Base-by-base conservation (phyloP, 1,140 invertebrate genomes). In the Riptortus pedestris region DNA sequence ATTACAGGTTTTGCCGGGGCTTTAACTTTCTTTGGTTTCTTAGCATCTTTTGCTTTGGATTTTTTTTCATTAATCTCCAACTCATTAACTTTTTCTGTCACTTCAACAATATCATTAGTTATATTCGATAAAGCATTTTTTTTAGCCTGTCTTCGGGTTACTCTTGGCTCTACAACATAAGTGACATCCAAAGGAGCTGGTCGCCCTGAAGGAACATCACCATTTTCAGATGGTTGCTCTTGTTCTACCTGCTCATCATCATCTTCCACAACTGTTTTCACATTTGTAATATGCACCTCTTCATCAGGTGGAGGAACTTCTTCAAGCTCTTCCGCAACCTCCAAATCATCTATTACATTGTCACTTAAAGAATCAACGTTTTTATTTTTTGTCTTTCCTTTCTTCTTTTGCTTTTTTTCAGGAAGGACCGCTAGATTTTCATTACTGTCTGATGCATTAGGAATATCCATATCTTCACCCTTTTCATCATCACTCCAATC, bases 281-380 rank as follows among this genome's bases (percentile, higher is more conserved):
- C 51, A 16, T 55, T 22, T 4, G 2, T 9, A 38, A 33, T 24
- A 20, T 48, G 59, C 9, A 14, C 24, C 11, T 45, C 3, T 31
- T 31, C n/a, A 0, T 18, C 2, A 1, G 27, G 29, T 11, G 24
- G n/a, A 12, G 33, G 1, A 26, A 16, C 45, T n/a, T 38, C n/a
- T 31, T 57, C 69, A 69, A 48, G 70, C 29, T 2, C 66, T n/a
- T n/a, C n/a, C n/a, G n/a, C n/a, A n/a, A n/a, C n/a, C 70, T 55
- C 27, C 27, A 57, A 58, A 62, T 70, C 76, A 12, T 55, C 14
- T 73, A 70, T 70, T 73, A 76, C 68, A 74, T 76, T 27, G 70
- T 68, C 31, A 52, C 62, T 65, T 33, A 60, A 60, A 64, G 62
- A 60, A 60, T 66, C 47, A 62, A 63, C 64, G 51, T n/a, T n/a